phyloP scores from a whole-genome alignment of 2,888 invertebrate species.

The Caenorhabditis becei region DNA sequence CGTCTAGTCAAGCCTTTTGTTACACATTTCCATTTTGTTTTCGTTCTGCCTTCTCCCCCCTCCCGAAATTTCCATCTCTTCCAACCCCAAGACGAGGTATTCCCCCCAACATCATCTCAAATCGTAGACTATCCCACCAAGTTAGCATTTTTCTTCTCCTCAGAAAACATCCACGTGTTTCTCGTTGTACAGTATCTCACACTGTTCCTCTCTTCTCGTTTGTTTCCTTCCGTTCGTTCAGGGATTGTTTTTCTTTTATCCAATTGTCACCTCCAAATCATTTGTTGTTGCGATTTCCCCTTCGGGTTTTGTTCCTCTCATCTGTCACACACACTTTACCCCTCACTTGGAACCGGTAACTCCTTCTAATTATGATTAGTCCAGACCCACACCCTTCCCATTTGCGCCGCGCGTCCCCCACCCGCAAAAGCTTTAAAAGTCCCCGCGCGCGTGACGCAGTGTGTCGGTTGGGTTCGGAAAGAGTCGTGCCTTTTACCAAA shows the following conservation, averaged over 20 bases:
- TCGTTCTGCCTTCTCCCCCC: constrained; percentile 25
- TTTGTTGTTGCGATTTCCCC: constrained; percentile 37
- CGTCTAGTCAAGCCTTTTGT: constrained; percentile 11
- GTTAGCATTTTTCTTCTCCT: background rate
- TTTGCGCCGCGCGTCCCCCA: constrained; percentile 44
- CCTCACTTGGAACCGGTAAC: constrained; percentile 17
- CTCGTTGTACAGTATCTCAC: constrained; percentile 19
- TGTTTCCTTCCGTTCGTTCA: constrained; percentile 35
- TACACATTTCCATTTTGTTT: background rate
- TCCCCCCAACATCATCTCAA: constrained; percentile 4
- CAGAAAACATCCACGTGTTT: constrained; percentile 1
- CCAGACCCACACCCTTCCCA: constrained; percentile 12
- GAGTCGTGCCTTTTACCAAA: background rate
- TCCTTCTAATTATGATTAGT: background rate
- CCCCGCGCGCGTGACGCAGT: constrained; percentile 11
- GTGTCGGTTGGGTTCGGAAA: constrained; percentile 5
- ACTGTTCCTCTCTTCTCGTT: constrained; percentile 8
- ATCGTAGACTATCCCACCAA: background rate
- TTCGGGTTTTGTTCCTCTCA: constrained; percentile 31
- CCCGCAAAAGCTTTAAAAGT: constrained; percentile 17
- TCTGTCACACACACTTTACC: constrained; percentile 24
- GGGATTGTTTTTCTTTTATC: constrained; percentile 45
- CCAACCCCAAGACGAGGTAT: constrained; percentile 5
- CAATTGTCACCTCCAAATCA: constrained; percentile 21
- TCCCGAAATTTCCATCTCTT: constrained; percentile 2